These are phyloP conservation scores for Tangara arthus DNA, from an alignment of 2,797 vertebrate genomes.

Conservation along the genomic window DNA sequence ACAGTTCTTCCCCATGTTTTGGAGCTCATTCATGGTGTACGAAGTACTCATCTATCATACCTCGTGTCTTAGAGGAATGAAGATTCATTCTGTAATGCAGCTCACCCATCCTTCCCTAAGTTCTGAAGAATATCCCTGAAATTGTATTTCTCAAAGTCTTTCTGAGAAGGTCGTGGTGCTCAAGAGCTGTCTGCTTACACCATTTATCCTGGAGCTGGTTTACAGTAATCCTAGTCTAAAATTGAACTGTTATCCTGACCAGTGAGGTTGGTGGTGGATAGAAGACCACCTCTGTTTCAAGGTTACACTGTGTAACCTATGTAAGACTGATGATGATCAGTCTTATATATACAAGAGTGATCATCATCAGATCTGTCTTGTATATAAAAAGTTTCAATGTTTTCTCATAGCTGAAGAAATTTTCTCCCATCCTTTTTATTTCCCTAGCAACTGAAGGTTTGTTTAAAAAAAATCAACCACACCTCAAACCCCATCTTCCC, in stretches of 20 bases:
- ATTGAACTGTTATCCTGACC: neutral
- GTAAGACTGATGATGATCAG: too few relatives aligned
- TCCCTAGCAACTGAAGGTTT: neutral
- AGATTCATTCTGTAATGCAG: constrained; percentile 30
- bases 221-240: neutral
- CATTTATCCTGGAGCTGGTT: neutral
- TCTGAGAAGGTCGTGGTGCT: neutral
- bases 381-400: neutral
- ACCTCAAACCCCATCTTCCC: neutral
- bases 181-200: neutral
- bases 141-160: constrained; percentile 11
- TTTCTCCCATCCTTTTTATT: neutral
- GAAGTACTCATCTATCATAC: constrained; percentile 42
- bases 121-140: neutral
- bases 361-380: neutral
- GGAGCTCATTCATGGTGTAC: constrained; percentile 25
- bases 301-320: neutral
- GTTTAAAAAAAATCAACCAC: fast-evolving
- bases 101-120: constrained; percentile 1
- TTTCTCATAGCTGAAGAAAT: neutral
- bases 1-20: constrained; percentile 31
- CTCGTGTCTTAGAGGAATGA: neutral
- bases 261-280: neutral
- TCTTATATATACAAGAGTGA: too few relatives aligned
- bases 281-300: neutral